phyloP scores from a whole-genome alignment of 2,888 invertebrate species.

The Disparrhopalites patrizii region DNA sequence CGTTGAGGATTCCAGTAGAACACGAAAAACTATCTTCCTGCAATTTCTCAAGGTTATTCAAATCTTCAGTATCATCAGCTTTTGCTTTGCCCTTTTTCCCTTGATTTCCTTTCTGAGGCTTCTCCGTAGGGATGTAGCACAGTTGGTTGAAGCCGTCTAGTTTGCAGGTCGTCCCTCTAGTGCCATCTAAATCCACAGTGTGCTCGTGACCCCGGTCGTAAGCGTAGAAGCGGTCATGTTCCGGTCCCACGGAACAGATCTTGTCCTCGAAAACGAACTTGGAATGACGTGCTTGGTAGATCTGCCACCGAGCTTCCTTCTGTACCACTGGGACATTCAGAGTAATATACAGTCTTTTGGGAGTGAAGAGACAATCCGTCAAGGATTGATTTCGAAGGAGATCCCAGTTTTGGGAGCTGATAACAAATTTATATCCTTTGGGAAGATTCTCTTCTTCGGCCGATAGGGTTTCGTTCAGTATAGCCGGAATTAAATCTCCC shows the following conservation, averaged over 20 bases:
- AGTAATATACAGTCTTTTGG: not conserved
- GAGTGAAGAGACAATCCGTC: constrained; percentile 3
- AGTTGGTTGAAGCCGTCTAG: constrained; percentile 13
- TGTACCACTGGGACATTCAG: constrained; percentile 8
- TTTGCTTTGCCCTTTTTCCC: not conserved
- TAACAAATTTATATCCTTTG: not conserved
- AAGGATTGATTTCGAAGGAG: constrained; percentile 7
- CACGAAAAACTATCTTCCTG: not conserved
- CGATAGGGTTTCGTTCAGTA: not conserved
- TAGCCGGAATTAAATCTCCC: not conserved
- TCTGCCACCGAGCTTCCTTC: not conserved
- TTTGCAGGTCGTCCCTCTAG: not conserved
- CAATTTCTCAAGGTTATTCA: too few relatives aligned
- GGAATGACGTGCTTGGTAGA: constrained; percentile 3
- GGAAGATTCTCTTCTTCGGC: not conserved
- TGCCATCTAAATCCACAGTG: not conserved
- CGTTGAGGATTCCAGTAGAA: constrained; percentile 3
- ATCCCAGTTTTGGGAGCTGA: not conserved
- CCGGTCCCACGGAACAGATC: not conserved
- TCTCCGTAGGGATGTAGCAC: not conserved
- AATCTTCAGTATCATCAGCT: not conserved
- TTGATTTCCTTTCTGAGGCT: not conserved
- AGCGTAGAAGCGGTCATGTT: constrained; percentile 2
- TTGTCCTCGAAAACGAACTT: constrained; percentile 7
- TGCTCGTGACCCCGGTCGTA: not conserved